phyloP scores from a whole-genome alignment of 2,888 invertebrate genomes.

The Hemithea aestivaria region DNA sequence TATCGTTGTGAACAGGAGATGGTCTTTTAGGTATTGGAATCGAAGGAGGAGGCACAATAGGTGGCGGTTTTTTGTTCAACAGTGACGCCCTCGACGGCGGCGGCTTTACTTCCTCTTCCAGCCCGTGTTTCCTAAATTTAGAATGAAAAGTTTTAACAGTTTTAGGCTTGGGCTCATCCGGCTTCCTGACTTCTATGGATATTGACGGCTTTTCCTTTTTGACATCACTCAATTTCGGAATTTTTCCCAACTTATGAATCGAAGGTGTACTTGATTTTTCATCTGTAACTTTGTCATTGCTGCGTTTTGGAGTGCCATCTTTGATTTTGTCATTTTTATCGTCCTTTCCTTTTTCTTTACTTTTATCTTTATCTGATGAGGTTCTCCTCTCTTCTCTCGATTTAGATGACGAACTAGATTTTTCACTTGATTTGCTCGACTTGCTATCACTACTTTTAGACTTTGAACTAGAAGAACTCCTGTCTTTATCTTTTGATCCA shows the following conservation, averaged over 20 bases:
- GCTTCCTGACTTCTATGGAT: constrained; percentile 89
- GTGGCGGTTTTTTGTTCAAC: constrained; percentile 76
- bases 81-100: constrained; percentile 86
- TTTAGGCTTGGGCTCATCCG: constrained; percentile 86
- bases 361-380: constrained; percentile 49
- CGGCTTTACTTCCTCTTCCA: constrained; percentile 93
- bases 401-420: constrained; percentile 51
- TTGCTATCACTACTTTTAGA: constrained; percentile 63
- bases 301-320: constrained; percentile 50
- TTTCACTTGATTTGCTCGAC: constrained; percentile 46
- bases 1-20: constrained; percentile 68
- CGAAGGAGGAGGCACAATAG: constrained; percentile 65
- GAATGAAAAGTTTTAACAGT: constrained; percentile 95
- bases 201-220: constrained; percentile 86
- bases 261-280: constrained; percentile 83
- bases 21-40: constrained; percentile 69
- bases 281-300: constrained; percentile 81
- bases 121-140: constrained; percentile 93
- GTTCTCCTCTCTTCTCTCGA: constrained; percentile 52
- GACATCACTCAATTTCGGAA: constrained; percentile 83
- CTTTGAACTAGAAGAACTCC: constrained; percentile 55
- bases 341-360: constrained; percentile 45
- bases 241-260: constrained; percentile 86
- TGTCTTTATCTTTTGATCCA: constrained; percentile 37
- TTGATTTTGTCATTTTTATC: constrained; percentile 38